A percentile compares a stretch with the other conserved stretches of the same genome.
Evolutionary conservation across 2,888 invertebrate genomes (phyloP).

Genomic region (Piscicola geometra): DNA sequence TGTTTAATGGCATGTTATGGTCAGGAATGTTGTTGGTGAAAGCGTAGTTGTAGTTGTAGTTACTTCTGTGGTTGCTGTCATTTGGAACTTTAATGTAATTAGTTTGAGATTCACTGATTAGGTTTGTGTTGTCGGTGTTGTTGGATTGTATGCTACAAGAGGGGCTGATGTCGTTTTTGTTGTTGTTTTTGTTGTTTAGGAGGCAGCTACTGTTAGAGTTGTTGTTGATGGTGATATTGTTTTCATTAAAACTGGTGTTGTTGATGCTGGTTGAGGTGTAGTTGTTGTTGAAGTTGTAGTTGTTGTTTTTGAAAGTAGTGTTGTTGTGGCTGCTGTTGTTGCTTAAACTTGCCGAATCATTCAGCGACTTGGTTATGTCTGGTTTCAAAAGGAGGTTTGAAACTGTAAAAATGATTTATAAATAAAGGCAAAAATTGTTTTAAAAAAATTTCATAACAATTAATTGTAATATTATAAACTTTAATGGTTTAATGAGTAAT

Average conservation of each 20-base stretch:
- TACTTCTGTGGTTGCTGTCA: not conserved
- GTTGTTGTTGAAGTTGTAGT: not conserved
- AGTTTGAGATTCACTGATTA: constrained; percentile 19
- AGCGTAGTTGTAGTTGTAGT: constrained; percentile 16
- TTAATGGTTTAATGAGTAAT: too few species aligned
- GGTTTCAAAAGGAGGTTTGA: constrained; percentile 32
- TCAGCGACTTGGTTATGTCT: constrained; percentile 14
- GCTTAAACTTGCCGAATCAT: not conserved
- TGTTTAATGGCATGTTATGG: not conserved
- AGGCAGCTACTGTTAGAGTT: not conserved
- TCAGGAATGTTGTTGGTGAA: not conserved
- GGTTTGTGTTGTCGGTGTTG: constrained; percentile 21
- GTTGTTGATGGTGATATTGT: constrained; percentile 22
- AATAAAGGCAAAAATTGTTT: too few species aligned
- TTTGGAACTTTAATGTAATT: constrained; percentile 20
- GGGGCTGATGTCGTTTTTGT: constrained; percentile 29
- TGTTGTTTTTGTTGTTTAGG: not conserved
- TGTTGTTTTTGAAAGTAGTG: not conserved
- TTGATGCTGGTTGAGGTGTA: constrained; percentile 6
- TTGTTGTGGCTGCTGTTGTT: not conserved
- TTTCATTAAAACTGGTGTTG: constrained; percentile 13
- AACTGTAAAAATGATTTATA: too few species aligned
- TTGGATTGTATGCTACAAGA: constrained; percentile 31
- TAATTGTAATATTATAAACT: too few species aligned
- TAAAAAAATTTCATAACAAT: too few species aligned